Evolutionary conservation across 1,140 invertebrate genomes (phyloP).

Genomic region (Megathymus violae): DNA sequence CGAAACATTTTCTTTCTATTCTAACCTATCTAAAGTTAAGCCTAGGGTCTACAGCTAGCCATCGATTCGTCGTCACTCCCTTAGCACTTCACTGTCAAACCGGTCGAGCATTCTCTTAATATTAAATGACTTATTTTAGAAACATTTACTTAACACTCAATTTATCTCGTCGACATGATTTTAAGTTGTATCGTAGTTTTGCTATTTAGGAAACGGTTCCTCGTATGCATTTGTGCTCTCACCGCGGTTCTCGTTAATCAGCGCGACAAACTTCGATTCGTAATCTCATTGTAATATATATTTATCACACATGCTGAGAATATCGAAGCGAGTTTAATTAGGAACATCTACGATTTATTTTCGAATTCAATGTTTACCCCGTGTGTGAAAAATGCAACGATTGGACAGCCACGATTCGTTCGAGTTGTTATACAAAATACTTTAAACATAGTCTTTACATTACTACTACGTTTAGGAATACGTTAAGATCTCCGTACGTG

Average conservation of each 20-base stretch:
- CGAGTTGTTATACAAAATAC: slow-evolving; percentile 75
- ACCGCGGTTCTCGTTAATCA: slow-evolving; percentile 55
- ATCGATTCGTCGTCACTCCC: slow-evolving; percentile 60
- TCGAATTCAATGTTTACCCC: slow-evolving; percentile 65
- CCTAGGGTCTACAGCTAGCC: slow-evolving; percentile 72
- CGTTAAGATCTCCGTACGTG: slow-evolving; percentile 79
- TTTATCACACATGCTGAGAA: slow-evolving; percentile 69
- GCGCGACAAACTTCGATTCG: slow-evolving; percentile 55
- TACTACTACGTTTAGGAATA: slow-evolving; percentile 79
- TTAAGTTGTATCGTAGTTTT: slow-evolving; percentile 70
- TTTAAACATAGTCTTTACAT: slow-evolving; percentile 71
- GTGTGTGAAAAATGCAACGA: slow-evolving; percentile 79
- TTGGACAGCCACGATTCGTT: slow-evolving; percentile 75
- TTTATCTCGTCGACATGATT: slow-evolving; percentile 72
- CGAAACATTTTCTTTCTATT: slow-evolving; percentile 79
- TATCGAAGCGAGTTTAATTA: slow-evolving; percentile 71
- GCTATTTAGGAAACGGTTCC: slow-evolving; percentile 73
- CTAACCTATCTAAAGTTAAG: slow-evolving; percentile 81
- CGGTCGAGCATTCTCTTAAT: slow-evolving; percentile 69
- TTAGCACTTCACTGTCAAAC: slow-evolving; percentile 65
- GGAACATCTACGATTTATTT: slow-evolving; percentile 74
- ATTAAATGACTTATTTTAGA: slow-evolving; percentile 78
- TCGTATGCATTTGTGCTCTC: slow-evolving; percentile 72
- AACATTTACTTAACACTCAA: slow-evolving; percentile 76
- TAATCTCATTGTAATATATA: slow-evolving; percentile 63